These are phyloP conservation scores for Ennomos fuscantarius DNA, from an alignment of 2,888 invertebrate genomes.

Conservation along the genomic window DNA sequence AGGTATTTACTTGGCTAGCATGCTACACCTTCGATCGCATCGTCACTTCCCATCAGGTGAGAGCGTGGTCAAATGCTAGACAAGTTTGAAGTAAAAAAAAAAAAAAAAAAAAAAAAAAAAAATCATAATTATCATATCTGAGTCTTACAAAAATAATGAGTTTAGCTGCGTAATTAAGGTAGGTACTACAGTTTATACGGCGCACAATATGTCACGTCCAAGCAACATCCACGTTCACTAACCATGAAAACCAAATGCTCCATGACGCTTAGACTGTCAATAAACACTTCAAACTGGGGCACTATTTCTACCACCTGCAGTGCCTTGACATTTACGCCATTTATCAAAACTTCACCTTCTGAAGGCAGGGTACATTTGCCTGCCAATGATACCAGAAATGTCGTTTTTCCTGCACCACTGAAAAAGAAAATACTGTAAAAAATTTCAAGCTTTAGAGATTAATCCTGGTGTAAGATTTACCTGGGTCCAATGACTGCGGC, in stretches of 20 bases:
- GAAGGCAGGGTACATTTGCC: slow-evolving; percentile 76
- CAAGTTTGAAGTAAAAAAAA: too few species aligned
- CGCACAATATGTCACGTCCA: background rate
- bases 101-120: too few species aligned
- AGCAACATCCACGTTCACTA: slow-evolving; percentile 41
- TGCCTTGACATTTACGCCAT: slow-evolving; percentile 74
- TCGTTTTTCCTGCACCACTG: slow-evolving; percentile 86
- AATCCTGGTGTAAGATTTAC: slow-evolving; percentile 44
- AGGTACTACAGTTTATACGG: background rate
- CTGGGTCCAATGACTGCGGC: slow-evolving; percentile 76
- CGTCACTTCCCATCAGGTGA: too few species aligned
- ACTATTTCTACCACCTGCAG: slow-evolving; percentile 78
- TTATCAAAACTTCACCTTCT: slow-evolving; percentile 72
- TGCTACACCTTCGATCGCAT: too few species aligned
- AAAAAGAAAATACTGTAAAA: slow-evolving; percentile 14
- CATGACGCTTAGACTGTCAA: slow-evolving; percentile 86
- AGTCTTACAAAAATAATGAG: too few species aligned
- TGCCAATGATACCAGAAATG: slow-evolving; percentile 81
- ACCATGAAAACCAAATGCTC: slow-evolving; percentile 90
- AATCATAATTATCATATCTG: too few species aligned
- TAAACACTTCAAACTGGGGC: slow-evolving; percentile 88
- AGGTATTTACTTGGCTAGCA: too few species aligned
- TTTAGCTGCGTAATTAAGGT: background rate
- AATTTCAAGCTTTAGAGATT: too few species aligned
- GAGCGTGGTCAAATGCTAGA: too few species aligned